Percentiles rank a stretch among this genome's conserved stretches.
Evolutionary conservation across 2,113 vertebrate species (phyloP).

Genomic region (Oplegnathus fasciatus): DNA sequence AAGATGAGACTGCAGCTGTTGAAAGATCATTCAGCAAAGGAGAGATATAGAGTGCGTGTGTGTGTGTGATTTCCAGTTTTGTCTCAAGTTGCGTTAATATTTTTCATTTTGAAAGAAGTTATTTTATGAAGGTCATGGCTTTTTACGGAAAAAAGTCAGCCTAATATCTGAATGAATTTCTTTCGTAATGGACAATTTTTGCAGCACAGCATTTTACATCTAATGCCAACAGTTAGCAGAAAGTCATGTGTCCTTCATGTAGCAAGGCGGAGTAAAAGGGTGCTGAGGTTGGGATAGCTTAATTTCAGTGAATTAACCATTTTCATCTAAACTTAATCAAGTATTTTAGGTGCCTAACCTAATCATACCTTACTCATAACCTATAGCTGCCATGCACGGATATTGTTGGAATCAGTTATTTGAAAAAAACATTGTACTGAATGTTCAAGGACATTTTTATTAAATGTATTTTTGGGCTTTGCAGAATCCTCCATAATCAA

Average conservation of each 20-base stretch:
- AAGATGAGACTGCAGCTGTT: conserved; percentile 54
- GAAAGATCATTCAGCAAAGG: conserved; percentile 36
- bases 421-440: no score
- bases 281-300: not conserved
- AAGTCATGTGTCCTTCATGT: not conserved
- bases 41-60: not conserved
- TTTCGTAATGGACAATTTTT: not conserved
- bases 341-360: not conserved
- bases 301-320: not conserved
- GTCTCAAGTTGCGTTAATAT: not conserved
- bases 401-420: no score
- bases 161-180: not conserved
- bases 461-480: no score
- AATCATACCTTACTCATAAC: not conserved
- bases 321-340: not conserved
- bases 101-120: conserved; percentile 16
- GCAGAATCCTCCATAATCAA: no score
- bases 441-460: no score
- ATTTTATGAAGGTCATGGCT: conserved; percentile 8
- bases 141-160: not conserved
- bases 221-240: not conserved
- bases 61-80: conserved; percentile 23
- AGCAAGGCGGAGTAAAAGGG: not conserved
- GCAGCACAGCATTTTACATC: not conserved
- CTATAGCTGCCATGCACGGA: not conserved